Evolutionary conservation across 2,888 invertebrate genomes (phyloP), one percentile per base, ranked within the genome.

Genomic region (Ptilodon capucinus): DNA sequence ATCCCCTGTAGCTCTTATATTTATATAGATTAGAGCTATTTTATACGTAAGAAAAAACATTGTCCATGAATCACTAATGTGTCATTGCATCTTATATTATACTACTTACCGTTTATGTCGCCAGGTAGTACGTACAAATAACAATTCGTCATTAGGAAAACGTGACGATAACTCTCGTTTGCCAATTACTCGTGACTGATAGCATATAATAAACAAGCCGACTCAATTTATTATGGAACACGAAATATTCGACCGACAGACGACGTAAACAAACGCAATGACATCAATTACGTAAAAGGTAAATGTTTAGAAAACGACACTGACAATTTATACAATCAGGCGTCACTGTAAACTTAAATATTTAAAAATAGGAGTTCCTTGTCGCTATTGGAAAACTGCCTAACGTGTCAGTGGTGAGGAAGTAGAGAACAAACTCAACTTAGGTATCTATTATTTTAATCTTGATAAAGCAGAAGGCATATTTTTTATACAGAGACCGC

Each of bases 231-330:
- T 66, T 65, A 74, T 65, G 70, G 68, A 71, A 68, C 68, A 74
- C 65, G 60, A 74, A 75, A 75, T 76, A 73, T 76, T 75, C 68
- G 65, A 74, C 66, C 64, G 47, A 64, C n/a, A n/a, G n/a, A 59
- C 51, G 80, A 78, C 79, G 64, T 60, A 68, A 79, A 81, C 75
- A 78, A 79, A 82, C 78, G 72, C 63, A 57, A 61, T 52, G 52
- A 68, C 76, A 83, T 81, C 73, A 76, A 81, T 79, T 71, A 67
- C 52, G 46, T 62, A 60, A 75, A 75, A 69, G 73, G 63, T 64
- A 60, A 64, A 74, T 72, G 61, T 70, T 74, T 71, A 64, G 57
- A 64, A 67, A 71, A 68, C 67, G 65, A 55, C 69, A 63, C 64
- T 68, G 59, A 63, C 64, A 65, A 68, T 56, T 62, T 57, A 50